A percentile compares a stretch with the other conserved stretches of the same genome.
Conservation (phyloP, 2,888 invertebrate genomes). For the Lordiphosa fenestrarum region DNA sequence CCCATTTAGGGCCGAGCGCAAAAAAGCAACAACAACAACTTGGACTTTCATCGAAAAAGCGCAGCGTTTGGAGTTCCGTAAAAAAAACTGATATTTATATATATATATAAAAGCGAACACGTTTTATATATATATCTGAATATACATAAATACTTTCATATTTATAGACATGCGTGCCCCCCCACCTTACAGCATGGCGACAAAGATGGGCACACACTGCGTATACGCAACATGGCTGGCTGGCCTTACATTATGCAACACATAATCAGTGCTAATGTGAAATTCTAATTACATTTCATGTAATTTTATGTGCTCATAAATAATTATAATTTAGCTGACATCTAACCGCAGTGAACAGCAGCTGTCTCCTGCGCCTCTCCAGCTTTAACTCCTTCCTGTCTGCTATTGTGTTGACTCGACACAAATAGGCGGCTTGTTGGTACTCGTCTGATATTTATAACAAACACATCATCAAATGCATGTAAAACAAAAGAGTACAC, state of each 20-base stretch:
- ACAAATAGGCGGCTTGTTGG: constrained; percentile 25
- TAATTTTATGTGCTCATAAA: constrained; percentile 44
- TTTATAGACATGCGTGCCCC: constrained; percentile 20
- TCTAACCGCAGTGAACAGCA: constrained; percentile 14
- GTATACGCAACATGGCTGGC: constrained; percentile 35
- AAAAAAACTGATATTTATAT: background rate
- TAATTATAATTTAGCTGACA: constrained; percentile 50
- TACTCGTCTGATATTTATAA: constrained; percentile 55
- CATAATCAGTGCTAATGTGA: constrained; percentile 46
- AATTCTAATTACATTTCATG: constrained; percentile 54
- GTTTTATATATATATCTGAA: constrained; percentile 1
- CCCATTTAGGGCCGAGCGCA: constrained; percentile 42
- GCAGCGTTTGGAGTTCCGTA: constrained; percentile 15
- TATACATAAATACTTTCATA: constrained; percentile 24
- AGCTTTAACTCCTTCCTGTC: constrained; percentile 16
- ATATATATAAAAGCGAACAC: constrained; percentile 5
- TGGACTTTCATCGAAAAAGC: constrained; percentile 14
- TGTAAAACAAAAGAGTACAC: constrained; percentile 7
- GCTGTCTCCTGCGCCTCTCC: constrained; percentile 5
- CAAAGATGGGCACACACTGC: constrained; percentile 19
- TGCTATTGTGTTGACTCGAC: constrained; percentile 42
- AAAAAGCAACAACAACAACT: constrained; percentile 23
- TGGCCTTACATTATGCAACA: constrained; percentile 49
- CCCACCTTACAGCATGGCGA: constrained; percentile 15
- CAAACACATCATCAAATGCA: constrained; percentile 19